Base-by-base conservation (phyloP, 2,113 vertebrate species). In the Brachyhypopomus gauderio region DNA sequence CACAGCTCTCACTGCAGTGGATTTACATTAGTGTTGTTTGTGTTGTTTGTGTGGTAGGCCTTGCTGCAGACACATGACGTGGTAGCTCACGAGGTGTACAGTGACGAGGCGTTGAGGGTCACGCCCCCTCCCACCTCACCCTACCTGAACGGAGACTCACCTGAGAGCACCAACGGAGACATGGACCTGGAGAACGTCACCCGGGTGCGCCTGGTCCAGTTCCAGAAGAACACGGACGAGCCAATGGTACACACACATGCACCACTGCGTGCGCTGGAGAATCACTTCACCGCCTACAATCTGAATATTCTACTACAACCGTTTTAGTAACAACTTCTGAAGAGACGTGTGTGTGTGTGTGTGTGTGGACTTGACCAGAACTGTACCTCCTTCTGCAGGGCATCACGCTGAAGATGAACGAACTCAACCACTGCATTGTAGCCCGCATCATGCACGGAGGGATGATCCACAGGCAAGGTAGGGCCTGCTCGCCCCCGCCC, bases 181-280 rank as follows among this genome's bases (percentile, higher is more conserved):
- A 96, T 99, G 97, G 98, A 99, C 84, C 95, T 99, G 94, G 98
- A 99, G 91, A 99, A 99, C 3, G 97, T 99, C 63, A 99, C 98
- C 59, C 93, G 98, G 30, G 98, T 99, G 12, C 95, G 98, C 0
- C 94, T 99, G 85, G 98, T 99, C 56, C 98, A 99, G 91, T 99
- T 99, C 87, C 98, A 99, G 93, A 99, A 99, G 92, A 99, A 99
- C 91, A 99, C 98, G 0, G 98, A 99, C 72, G 98, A 99, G 86
- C 97, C 98, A 74, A 99, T 99, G 98, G 98, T 94, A 75, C 5
- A 66, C 2, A 48, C 27, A 62, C 20, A 3, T 56, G n/a, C 36
- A 23, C 63, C 63, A 36, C 16, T 12, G 30, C 30, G n/a, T n/a
- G n/a, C n/a, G n/a, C n/a, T n/a, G n/a, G n/a, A n/a, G n/a, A n/a